Evolutionary conservation across 1,140 invertebrate genomes (phyloP), one percentile per base, ranked within the genome.

Genomic region (Ips nitidus): DNA sequence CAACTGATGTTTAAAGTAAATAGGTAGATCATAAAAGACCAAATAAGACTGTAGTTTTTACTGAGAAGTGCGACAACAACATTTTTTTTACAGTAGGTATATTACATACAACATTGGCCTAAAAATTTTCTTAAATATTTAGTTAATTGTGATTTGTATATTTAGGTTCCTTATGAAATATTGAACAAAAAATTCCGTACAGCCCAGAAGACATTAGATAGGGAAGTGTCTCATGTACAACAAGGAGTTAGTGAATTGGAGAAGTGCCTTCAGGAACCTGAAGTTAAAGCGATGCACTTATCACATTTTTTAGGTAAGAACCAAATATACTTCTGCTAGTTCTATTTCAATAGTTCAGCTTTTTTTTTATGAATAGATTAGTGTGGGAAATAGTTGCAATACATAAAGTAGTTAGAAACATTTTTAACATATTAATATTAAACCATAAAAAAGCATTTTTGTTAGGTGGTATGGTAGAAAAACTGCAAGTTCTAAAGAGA

Each of bases 101-200:
- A 47, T n/a, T 22, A 22, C 22, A 22, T 22, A 22, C 22, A 22
- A 22, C 22, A 22, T 22, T 22, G 22, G 22, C 22, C 22, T 22
- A 22, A 22, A 22, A 22, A 3, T 50, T 22, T 1, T 50, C 45
- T 8, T 8, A 8, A 3, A 50, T 50, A 50, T 50, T 50, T 22
- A 2, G 22, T 50, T 50, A 3, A 22, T 22, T 50, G 7, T 50
- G 45, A 50, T 50, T 50, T 50, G 0, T 52, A 53, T 8, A 58
- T 70, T 57, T 73, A 97, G 94, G 94, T 99, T 68, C 97, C 98
- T 47, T 99, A 99, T 81, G 98, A 99, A 83, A 87, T 98, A 4
- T 84, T 99, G 42, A 99, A 99, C 81, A 99, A 99, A 82, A 95
- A 95, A 77, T 99, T 98, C 81, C 89, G 98, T 47, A 88, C 91